These are phyloP conservation scores for Frankliniella intonsa DNA, from an alignment of 2,888 invertebrate genomes.

Conservation along the genomic window DNA sequence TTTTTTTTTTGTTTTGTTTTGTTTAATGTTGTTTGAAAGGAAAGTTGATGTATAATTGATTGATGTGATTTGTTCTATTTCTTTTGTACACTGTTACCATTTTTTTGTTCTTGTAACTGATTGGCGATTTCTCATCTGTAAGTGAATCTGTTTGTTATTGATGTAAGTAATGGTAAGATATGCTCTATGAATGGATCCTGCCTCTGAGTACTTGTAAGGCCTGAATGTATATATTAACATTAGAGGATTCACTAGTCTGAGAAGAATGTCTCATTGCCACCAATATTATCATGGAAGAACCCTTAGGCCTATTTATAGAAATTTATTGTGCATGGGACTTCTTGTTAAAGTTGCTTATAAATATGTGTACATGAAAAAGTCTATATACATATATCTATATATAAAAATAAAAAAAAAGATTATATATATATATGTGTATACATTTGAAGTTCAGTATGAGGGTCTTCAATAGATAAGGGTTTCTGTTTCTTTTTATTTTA, in stretches of 20 bases:
- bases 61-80: neutral
- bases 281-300: neutral
- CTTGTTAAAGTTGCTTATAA: conserved; percentile 22
- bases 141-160: conserved; percentile 10
- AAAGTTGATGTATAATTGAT: conserved; percentile 7
- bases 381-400: neutral
- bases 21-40: conserved; percentile 6
- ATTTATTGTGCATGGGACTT: conserved; percentile 7
- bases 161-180: neutral
- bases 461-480: conserved; percentile 10
- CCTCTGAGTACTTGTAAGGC: neutral
- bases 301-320: conserved; percentile 16
- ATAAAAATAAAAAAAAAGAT: neutral
- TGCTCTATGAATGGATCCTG: conserved; percentile 6
- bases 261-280: neutral
- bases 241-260: conserved; percentile 21
- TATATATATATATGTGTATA: neutral
- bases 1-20: conserved; percentile 9
- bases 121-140: neutral
- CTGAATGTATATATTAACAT: conserved; percentile 14
- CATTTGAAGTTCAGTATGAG: conserved; percentile 1
- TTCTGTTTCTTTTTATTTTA: conserved; percentile 13
- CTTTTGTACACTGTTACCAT: conserved; percentile 21
- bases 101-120: neutral
- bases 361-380: conserved; percentile 1